These are phyloP conservation scores for Lepus europaeus DNA, from an alignment of 2,113 vertebrate genomes.

Conservation along the genomic window DNA sequence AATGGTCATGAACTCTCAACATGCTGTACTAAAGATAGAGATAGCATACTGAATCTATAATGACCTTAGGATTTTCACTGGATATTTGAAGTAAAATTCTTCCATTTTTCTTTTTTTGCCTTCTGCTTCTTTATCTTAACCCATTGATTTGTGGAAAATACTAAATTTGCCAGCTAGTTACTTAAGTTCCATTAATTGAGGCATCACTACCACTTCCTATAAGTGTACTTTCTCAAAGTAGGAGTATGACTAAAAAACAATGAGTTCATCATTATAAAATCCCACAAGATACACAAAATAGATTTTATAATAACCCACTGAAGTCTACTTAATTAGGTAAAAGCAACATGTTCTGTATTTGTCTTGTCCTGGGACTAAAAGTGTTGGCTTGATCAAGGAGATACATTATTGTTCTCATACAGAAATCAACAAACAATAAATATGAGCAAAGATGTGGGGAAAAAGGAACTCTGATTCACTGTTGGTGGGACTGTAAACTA, in stretches of 20 bases:
- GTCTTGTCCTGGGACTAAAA: background rate
- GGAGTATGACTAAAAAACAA: background rate
- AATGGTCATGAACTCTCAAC: slow-evolving; percentile 58
- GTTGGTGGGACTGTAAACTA: too few species aligned
- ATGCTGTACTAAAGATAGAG: slow-evolving; percentile 55
- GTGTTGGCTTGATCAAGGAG: background rate
- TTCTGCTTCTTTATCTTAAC: slow-evolving; percentile 44
- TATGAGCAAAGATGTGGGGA: too few species aligned
- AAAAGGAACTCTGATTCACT: too few species aligned
- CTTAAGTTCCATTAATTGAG: slow-evolving; percentile 14
- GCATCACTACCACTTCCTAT: background rate
- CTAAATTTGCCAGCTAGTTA: background rate
- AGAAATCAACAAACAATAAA: too few species aligned
- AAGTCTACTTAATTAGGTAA: background rate
- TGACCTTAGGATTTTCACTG: slow-evolving; percentile 35
- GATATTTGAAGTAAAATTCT: slow-evolving; percentile 62
- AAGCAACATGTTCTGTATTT: background rate
- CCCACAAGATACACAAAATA: background rate
- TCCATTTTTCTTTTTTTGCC: slow-evolving; percentile 46
- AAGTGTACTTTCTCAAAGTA: background rate
- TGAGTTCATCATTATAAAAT: slow-evolving; percentile 19
- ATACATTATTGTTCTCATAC: background rate
- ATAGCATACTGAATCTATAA: slow-evolving; percentile 71
- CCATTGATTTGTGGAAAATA: slow-evolving; percentile 14
- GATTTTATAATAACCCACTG: background rate